phyloP scores from a whole-genome alignment of 2,888 invertebrate genomes.

The Drosophila sordidula region DNA sequence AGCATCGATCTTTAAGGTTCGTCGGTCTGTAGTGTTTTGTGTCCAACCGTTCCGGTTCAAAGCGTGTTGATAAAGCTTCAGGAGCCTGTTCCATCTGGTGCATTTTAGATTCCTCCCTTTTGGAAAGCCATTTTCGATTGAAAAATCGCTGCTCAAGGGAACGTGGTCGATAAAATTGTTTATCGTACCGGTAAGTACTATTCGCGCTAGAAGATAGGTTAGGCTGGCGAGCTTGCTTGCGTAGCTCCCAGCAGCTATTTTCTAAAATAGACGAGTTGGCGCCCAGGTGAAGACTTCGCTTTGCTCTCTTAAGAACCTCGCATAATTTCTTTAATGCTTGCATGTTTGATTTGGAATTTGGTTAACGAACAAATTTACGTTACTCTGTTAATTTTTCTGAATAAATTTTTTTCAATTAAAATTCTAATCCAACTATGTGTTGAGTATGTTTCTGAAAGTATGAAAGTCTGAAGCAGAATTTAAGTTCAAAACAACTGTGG shows the following conservation, averaged over 20 bases:
- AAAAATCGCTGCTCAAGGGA: not conserved
- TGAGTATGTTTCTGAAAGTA: not conserved
- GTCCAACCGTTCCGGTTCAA: constrained; percentile 4
- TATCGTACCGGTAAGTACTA: not conserved
- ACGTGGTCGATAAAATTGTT: constrained; percentile 8
- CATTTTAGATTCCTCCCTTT: no score
- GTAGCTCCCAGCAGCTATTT: constrained; percentile 37
- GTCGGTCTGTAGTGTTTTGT: constrained; percentile 5
- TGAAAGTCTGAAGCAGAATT: not conserved
- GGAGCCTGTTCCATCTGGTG: no score
- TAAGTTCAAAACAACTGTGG: not conserved
- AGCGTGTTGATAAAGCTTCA: not conserved
- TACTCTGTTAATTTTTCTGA: no score
- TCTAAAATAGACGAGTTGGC: constrained; percentile 8
- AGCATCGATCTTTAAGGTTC: constrained; percentile 11
- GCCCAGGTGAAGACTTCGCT: constrained; percentile 9
- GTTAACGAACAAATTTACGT: not conserved
- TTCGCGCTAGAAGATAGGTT: not conserved
- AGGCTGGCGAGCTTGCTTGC: constrained; percentile 15
- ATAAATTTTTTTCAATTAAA: not conserved
- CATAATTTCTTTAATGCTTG: constrained; percentile 6
- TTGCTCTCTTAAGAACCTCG: not conserved
- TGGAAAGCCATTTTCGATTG: no score
- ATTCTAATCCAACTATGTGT: not conserved
- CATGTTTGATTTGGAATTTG: constrained; percentile 28